Conservation (phyloP, 2,888 invertebrate genomes). For the Lacanobia oleracea region DNA sequence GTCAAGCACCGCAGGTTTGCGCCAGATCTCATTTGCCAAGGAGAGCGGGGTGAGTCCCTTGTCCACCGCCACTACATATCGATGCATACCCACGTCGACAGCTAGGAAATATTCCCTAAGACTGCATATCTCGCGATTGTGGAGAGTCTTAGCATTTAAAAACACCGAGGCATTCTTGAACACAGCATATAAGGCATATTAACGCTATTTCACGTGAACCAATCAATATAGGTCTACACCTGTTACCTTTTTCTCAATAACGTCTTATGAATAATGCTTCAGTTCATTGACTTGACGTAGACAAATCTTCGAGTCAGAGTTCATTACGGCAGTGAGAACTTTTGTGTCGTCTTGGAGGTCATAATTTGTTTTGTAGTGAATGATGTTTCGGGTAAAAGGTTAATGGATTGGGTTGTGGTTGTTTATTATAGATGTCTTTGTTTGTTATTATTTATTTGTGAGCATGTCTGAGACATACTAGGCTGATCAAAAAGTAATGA, state of each 20-base stretch:
- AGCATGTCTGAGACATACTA: too few species aligned
- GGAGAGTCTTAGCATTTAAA: too few species aligned
- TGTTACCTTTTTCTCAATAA: constrained; percentile 33
- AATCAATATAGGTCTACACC: constrained; percentile 28
- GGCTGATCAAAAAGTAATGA: too few species aligned
- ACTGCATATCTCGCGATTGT: too few species aligned
- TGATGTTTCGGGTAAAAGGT: background rate
- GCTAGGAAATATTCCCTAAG: too few species aligned
- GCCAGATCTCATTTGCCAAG: too few species aligned
- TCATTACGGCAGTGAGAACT: constrained; percentile 20
- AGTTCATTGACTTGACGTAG: constrained; percentile 43
- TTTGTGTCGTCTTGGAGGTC: constrained; percentile 4
- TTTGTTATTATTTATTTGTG: background rate
- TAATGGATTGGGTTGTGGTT: constrained; percentile 15
- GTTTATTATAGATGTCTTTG: background rate
- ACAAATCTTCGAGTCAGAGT: constrained; percentile 48
- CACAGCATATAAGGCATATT: background rate
- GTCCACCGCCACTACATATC: too few species aligned
- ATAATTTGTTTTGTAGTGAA: constrained; percentile 47
- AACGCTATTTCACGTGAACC: background rate
- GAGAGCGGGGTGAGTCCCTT: too few species aligned
- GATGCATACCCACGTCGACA: too few species aligned
- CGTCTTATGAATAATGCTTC: constrained; percentile 43
- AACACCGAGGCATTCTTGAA: too few species aligned
- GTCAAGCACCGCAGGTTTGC: too few species aligned